Conservation (phyloP, 2,113 vertebrate species). For the Dissostichus mawsoni region DNA sequence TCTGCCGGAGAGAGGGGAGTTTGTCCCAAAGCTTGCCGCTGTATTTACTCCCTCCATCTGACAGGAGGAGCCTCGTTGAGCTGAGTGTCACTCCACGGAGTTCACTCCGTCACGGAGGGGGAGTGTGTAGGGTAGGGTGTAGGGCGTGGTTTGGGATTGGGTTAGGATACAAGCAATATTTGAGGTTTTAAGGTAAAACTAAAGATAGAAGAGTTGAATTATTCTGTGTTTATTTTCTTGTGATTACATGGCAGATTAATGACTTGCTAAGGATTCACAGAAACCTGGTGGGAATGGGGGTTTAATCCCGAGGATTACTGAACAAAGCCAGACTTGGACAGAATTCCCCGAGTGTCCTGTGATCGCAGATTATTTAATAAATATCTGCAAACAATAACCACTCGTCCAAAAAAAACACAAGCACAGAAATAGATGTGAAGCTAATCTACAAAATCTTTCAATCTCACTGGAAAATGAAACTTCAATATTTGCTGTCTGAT, state of each 20-base stretch:
- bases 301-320: constrained; percentile 60
- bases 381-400: constrained; percentile 37
- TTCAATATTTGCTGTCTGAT: neutral
- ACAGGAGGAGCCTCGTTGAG: too few species aligned
- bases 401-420: constrained; percentile 3
- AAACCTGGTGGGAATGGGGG: constrained; percentile 31
- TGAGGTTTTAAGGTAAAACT: constrained; percentile 8
- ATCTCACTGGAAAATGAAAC: neutral
- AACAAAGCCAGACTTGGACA: constrained; percentile 44
- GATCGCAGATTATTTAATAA: constrained; percentile 36
- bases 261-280: constrained; percentile 18
- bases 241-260: neutral
- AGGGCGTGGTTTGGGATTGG: too few species aligned
- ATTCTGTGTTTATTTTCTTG: neutral
- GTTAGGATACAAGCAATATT: neutral
- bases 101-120: too few species aligned
- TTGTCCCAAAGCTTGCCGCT: too few species aligned
- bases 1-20: too few species aligned
- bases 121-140: too few species aligned
- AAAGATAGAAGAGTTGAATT: neutral
- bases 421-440: constrained; percentile 13
- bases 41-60: too few species aligned
- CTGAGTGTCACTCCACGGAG: too few species aligned
- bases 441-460: constrained; percentile 21
- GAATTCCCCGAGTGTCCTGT: constrained; percentile 7